These are phyloP conservation scores for Argyrosomus regius DNA, from an alignment of 2,797 vertebrate genomes.

Conservation along the genomic window DNA sequence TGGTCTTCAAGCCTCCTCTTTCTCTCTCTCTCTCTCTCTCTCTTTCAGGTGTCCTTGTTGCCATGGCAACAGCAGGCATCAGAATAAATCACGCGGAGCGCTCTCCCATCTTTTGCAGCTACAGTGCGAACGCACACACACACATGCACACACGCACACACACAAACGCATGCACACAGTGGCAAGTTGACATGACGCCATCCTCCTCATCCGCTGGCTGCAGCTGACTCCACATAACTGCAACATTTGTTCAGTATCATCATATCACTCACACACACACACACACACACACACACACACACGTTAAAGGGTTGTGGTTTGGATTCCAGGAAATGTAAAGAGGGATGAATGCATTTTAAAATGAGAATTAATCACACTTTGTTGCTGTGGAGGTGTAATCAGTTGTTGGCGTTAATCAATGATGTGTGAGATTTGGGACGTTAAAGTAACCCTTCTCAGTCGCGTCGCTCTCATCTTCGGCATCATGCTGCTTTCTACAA, in stretches of 20 bases:
- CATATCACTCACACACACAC: not conserved
- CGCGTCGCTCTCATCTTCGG: slow-evolving; percentile 1
- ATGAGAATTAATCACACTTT: not conserved
- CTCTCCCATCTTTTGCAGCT: slow-evolving; percentile 28
- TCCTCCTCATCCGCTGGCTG: slow-evolving; percentile 11
- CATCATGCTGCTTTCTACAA: not conserved
- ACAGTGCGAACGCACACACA: not conserved
- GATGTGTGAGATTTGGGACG: not conserved
- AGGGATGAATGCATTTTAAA: not conserved
- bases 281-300: not conserved
- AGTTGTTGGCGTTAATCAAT: not conserved
- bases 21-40: slow-evolving; percentile 1
- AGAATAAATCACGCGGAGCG: slow-evolving; percentile 49
- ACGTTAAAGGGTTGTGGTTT: not conserved
- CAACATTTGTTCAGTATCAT: slow-evolving; percentile 14
- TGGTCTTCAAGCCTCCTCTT: not conserved
- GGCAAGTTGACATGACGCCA: slow-evolving; percentile 44
- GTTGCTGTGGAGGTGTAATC: not conserved
- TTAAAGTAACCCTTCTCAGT: not conserved
- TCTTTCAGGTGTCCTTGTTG: slow-evolving; percentile 65
- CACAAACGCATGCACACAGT: not conserved
- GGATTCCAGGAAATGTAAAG: not conserved
- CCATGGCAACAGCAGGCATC: slow-evolving; percentile 75
- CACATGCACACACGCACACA: not conserved
- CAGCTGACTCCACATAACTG: slow-evolving; percentile 33